These are phyloP conservation scores for Sericinus montela DNA, from an alignment of 2,888 invertebrate species.

Conservation along the genomic window DNA sequence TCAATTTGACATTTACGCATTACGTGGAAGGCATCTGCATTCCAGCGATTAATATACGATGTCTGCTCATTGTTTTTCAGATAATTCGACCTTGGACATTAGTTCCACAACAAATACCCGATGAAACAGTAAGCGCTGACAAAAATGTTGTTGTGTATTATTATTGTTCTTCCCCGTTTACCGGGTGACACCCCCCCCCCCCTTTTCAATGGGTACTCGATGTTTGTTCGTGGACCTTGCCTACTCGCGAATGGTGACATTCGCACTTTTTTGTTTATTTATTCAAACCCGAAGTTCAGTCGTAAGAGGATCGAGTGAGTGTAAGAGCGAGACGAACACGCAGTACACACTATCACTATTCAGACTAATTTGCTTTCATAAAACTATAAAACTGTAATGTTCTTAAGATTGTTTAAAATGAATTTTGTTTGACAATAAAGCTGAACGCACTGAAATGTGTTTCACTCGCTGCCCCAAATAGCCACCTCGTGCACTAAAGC, in stretches of 20 bases:
- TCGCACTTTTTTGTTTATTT: conserved; percentile 38
- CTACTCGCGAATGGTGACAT: conserved; percentile 38
- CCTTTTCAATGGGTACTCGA: conserved; percentile 29
- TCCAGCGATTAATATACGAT: conserved; percentile 65
- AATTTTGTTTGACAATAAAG: conserved; percentile 68
- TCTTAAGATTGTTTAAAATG: conserved; percentile 49
- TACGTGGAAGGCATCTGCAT: conserved; percentile 44
- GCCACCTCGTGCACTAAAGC: conserved; percentile 64
- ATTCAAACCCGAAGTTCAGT: conserved; percentile 22
- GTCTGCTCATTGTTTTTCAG: conserved; percentile 77
- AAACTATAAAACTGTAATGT: conserved; percentile 53
- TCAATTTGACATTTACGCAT: background rate
- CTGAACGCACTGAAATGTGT: conserved; percentile 74
- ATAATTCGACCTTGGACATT: conserved; percentile 77
- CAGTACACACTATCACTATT: conserved; percentile 49
- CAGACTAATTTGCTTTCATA: conserved; percentile 49
- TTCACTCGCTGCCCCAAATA: conserved; percentile 70
- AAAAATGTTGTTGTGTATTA: conserved; percentile 72
- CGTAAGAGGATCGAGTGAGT: conserved; percentile 26
- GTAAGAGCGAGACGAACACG: conserved; percentile 44
- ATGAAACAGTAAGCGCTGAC: conserved; percentile 77
- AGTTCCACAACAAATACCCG: conserved; percentile 73
- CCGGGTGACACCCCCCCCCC: conserved; percentile 55
- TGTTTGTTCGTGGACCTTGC: conserved; percentile 44
- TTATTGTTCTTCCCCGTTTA: conserved; percentile 70